Evolutionary conservation across 2,113 vertebrate species (phyloP), one percentile per base, ranked within the genome.

Genomic region (Sturnira hondurensis): DNA sequence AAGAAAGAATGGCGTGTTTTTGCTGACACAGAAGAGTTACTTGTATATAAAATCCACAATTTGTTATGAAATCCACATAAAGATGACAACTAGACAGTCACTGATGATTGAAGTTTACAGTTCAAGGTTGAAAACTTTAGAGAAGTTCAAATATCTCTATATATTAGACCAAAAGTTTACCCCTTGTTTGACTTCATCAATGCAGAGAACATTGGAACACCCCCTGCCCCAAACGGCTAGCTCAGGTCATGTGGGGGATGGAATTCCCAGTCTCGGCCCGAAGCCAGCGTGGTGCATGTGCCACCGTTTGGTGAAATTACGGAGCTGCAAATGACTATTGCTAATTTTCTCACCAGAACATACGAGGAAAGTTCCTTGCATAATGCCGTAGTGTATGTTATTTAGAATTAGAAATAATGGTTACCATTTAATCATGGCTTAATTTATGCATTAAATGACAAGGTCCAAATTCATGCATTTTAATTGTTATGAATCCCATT

Each of bases 231-330:
- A 45, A 31, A 26, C 38, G 91, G 43, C n/a, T 91, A 58, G 50
- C 50, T 16, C 43, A 61, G 6, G 38, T 96, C 16, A 3, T 58
- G 4, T 12, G 47, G 10, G 33, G 85, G 74, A 84, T 47, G 71
- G 63, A 82, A 36, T 61, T 73, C 74, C 14, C 43, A 61, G 14
- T 56, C n/a, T 91, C 4, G 24, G 2, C 76, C 33, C 84, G 26
- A 63, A 73, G 92, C 91, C 93, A 81, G 54, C 67, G 91, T 83
- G 85, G 73, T 58, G 22, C 82, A 77, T 96, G 43, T 97, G 96
- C 97, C 97, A 91, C 92, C 93, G 68, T 92, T 97, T 97, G 96
- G 87, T 96, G 89, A 94, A 58, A 96, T 67, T 73, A 92, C 65
- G 77, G 67, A 93, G 95, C 70, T 98, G 84, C 97, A 97, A 94